These are phyloP conservation scores for Drosophila kepulauana DNA, from an alignment of 1,140 invertebrate species.

Conservation along the genomic window DNA sequence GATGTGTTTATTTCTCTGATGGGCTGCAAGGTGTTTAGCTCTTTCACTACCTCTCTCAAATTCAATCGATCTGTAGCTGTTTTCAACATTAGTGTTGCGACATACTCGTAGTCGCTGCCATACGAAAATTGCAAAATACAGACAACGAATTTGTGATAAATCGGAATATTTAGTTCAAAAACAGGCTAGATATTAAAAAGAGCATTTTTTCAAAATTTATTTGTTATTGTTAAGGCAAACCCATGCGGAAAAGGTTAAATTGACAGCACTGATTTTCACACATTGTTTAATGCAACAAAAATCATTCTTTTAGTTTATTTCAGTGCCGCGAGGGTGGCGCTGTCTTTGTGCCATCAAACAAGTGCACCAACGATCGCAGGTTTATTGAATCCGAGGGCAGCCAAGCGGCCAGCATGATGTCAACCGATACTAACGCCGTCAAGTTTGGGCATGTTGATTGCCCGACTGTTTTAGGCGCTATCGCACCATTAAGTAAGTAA, in stretches of 20 bases:
- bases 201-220: too few relatives aligned
- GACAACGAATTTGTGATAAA: too few relatives aligned
- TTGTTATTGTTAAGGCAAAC: too few relatives aligned
- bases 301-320: slow-evolving; percentile 55
- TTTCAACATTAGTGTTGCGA: too few relatives aligned
- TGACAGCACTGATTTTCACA: not conserved
- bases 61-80: not conserved
- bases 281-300: not conserved
- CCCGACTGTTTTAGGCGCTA: slow-evolving; percentile 91
- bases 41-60: not conserved
- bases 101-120: too few relatives aligned
- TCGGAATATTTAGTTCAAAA: too few relatives aligned
- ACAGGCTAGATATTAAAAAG: too few relatives aligned
- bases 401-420: slow-evolving; percentile 26
- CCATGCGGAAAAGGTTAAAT: too few relatives aligned
- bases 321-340: slow-evolving; percentile 86
- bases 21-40: not conserved
- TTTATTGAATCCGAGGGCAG: slow-evolving; percentile 88
- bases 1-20: not conserved
- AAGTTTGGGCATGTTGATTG: slow-evolving; percentile 88
- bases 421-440: slow-evolving; percentile 51
- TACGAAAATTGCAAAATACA: too few relatives aligned
- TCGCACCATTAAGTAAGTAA: slow-evolving; percentile 90
- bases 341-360: slow-evolving; percentile 91
- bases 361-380: slow-evolving; percentile 91